phyloP scores from a whole-genome alignment of 2,888 invertebrate genomes.

The Leptopterna dolabrata region DNA sequence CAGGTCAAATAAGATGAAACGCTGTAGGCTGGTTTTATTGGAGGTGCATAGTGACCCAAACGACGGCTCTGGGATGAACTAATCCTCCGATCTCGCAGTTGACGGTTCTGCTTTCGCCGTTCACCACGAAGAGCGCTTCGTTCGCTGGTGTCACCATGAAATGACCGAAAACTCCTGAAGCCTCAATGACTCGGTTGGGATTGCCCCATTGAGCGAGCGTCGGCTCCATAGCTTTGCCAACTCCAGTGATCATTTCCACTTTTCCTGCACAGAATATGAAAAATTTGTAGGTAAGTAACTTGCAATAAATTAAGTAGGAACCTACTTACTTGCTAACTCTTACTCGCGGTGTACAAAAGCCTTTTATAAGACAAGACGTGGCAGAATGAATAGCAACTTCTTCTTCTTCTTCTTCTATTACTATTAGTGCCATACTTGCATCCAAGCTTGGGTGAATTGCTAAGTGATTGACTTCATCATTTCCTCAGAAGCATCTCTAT shows the following conservation, averaged over 20 bases:
- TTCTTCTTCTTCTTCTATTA: too few species aligned
- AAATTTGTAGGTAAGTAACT: too few species aligned
- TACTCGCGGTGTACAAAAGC: too few species aligned
- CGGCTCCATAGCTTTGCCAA: conserved; percentile 73
- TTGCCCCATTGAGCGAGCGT: conserved; percentile 74
- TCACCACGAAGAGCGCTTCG: conserved; percentile 77
- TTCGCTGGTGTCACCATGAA: conserved; percentile 79
- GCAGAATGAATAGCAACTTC: too few species aligned
- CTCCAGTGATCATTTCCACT: conserved; percentile 81
- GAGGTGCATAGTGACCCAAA: conserved; percentile 75
- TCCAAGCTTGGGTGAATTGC: too few species aligned
- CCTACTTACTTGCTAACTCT: too few species aligned
- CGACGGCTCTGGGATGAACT: conserved; percentile 74
- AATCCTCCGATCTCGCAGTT: conserved; percentile 81
- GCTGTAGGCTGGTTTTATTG: conserved; percentile 67
- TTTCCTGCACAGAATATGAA: conserved; percentile 70
- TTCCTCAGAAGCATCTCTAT: too few species aligned
- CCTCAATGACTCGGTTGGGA: conserved; percentile 75
- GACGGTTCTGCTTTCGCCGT: conserved; percentile 77
- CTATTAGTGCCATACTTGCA: too few species aligned
- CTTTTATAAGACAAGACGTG: too few species aligned
- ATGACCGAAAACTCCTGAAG: conserved; percentile 78
- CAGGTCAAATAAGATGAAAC: not conserved
- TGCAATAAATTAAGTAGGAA: too few species aligned
- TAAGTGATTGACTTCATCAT: too few species aligned